Evolutionary conservation across 2,888 invertebrate genomes (phyloP).

Genomic region (Drosophila paramelanica): DNA sequence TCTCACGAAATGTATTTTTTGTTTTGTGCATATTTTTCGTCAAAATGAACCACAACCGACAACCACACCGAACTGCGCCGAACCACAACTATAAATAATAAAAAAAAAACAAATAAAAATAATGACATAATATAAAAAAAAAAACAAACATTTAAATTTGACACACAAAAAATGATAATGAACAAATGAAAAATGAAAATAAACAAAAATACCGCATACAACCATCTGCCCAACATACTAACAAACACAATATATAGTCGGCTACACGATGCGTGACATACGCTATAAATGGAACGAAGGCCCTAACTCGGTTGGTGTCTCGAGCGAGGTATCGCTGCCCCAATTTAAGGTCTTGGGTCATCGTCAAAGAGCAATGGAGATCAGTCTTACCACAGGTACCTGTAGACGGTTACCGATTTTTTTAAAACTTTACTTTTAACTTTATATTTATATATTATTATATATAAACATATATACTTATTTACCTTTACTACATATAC

Average conservation of each 20-base stretch:
- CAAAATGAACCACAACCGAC: constrained; percentile 70
- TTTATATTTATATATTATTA: constrained; percentile 35
- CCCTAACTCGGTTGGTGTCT: constrained; percentile 97
- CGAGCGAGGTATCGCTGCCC: constrained; percentile 97
- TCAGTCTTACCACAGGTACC: constrained; percentile 98
- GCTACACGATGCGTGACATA: constrained; percentile 99
- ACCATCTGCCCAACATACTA: constrained; percentile 37
- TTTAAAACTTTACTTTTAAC: constrained; percentile 71
- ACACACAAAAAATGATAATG: no score
- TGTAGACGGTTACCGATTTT: constrained; percentile 86
- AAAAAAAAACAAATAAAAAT: constrained; percentile 26
- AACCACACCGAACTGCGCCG: constrained; percentile 56
- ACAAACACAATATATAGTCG: constrained; percentile 88
- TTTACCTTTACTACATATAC: constrained; percentile 16
- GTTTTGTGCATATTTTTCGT: constrained; percentile 83
- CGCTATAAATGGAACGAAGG: constrained; percentile 99
- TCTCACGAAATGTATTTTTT: constrained; percentile 84
- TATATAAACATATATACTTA: constrained; percentile 29
- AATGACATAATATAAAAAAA: constrained; percentile 6
- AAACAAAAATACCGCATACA: constrained; percentile 15
- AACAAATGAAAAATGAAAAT: constrained; percentile 11
- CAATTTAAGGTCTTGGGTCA: constrained; percentile 99
- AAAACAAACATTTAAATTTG: constrained; percentile 37
- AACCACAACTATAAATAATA: constrained; percentile 43
- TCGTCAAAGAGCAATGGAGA: constrained; percentile 97